Conservation (phyloP, 2,888 invertebrate species). For the Latheticus oryzae region DNA sequence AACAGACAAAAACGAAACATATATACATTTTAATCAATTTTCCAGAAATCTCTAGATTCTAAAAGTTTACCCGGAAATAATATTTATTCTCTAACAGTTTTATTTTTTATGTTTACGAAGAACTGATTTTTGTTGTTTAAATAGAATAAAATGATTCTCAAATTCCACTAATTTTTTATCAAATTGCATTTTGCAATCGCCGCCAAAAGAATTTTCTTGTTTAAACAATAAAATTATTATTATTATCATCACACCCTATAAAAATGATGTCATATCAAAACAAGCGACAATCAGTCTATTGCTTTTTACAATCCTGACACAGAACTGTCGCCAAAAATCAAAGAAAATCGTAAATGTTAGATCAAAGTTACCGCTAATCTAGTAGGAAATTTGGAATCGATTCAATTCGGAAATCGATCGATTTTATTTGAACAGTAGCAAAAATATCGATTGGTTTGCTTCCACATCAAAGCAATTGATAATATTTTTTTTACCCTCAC, state of each 20-base stretch:
- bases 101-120: neutral
- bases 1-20: no score
- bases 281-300: constrained; percentile 13
- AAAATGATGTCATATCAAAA: neutral
- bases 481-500: no score
- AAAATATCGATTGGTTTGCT: constrained; percentile 40
- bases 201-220: neutral
- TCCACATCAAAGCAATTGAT: no score
- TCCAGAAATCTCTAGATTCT: neutral
- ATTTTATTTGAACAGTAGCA: constrained; percentile 49
- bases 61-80: constrained; percentile 8
- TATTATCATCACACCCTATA: no score
- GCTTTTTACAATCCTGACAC: no score
- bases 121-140: constrained; percentile 4
- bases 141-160: constrained; percentile 3
- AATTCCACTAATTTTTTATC: no score
- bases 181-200: neutral
- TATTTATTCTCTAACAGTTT: constrained; percentile 2
- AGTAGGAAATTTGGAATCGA: no score
- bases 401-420: no score
- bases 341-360: no score
- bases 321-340: no score
- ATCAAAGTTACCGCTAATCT: no score
- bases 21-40: no score
- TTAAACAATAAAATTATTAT: neutral